Base-by-base conservation (phyloP, 2,797 vertebrate species). In the Poeciliopsis paucimaculata region DNA sequence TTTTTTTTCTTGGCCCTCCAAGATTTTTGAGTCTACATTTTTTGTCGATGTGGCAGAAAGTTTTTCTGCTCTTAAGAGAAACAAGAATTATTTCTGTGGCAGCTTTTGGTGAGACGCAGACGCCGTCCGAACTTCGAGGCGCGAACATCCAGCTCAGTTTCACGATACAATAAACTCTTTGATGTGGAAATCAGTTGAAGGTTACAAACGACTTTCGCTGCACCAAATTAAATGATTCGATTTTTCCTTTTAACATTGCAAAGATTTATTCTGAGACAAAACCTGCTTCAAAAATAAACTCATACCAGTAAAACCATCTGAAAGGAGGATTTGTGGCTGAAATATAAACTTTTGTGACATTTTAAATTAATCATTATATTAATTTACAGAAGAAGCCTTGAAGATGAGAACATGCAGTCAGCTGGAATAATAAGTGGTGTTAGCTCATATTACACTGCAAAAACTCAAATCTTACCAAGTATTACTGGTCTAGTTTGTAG, bases 41-140 rank as follows among this genome's bases (percentile, higher is more conserved):
- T 9, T 3, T 23, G 20, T 23, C 20, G 0, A 23, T 23, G 49
- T 8, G 49, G 49, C 49, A 51, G 49, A 51, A 51, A 18, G 46
- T 47, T 47, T 18, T 18, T 47, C 46, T 18, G 15, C 15, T 47
- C 4, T 5, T 16, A 47, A 95, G 95, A 95, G 95, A 96, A 95
- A 96, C 93, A 91, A 94, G 94, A 96, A 95, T 93, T 96, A 95
- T 94, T 90, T 91, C 93, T 1, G 84, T 96, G 96, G 98, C 98
- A 95, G 92, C 94, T 96, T 95, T 90, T 96, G 97, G 97, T 96
- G 96, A 95, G 96, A 97, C 11, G 13, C 26, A 41, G 41, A 55
- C 0, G 18, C 5, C 64, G 55, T 39, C 20, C 36, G 11, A 11
- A 20, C 64, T 26, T 11, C 11, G 18, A 68, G 28, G 2, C 39